A percentile compares a stretch with the other conserved stretches of the same genome.
These are phyloP conservation scores for Paguma larvata DNA, from an alignment of 2,797 vertebrate species.

Conservation along the genomic window DNA sequence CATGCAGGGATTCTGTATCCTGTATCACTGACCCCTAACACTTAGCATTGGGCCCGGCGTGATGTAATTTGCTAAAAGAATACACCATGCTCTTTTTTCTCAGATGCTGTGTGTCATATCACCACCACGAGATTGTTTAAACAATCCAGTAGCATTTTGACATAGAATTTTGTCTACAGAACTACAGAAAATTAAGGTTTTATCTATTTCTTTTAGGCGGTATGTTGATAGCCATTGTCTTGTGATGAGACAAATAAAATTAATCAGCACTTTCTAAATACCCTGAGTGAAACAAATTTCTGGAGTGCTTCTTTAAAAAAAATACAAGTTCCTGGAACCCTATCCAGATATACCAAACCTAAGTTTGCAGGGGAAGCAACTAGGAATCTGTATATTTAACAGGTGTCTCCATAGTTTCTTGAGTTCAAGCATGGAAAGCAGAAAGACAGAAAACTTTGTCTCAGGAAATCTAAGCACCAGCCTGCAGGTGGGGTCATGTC, in stretches of 20 bases:
- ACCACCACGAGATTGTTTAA: background rate
- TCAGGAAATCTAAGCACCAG: background rate
- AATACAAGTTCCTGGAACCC: background rate
- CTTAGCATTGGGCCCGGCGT: background rate
- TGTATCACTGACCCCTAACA: rapidly evolving
- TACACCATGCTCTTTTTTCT: background rate
- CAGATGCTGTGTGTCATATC: background rate
- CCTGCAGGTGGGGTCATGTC: background rate
- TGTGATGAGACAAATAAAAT: background rate
- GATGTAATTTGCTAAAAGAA: background rate
- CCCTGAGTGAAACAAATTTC: background rate
- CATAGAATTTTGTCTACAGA: slow-evolving; percentile 1
- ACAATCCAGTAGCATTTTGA: background rate
- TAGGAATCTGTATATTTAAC: background rate
- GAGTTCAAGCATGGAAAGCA: background rate
- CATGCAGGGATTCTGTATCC: background rate
- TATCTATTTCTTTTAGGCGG: background rate
- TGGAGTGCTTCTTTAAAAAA: background rate
- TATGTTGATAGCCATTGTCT: background rate
- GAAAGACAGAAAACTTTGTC: background rate
- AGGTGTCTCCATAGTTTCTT: background rate
- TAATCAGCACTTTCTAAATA: slow-evolving; percentile 51
- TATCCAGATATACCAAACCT: background rate
- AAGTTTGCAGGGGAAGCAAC: background rate
- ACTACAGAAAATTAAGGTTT: background rate